These are phyloP conservation scores for Serilophus lunatus DNA, from an alignment of 2,113 vertebrate species.

Conservation along the genomic window DNA sequence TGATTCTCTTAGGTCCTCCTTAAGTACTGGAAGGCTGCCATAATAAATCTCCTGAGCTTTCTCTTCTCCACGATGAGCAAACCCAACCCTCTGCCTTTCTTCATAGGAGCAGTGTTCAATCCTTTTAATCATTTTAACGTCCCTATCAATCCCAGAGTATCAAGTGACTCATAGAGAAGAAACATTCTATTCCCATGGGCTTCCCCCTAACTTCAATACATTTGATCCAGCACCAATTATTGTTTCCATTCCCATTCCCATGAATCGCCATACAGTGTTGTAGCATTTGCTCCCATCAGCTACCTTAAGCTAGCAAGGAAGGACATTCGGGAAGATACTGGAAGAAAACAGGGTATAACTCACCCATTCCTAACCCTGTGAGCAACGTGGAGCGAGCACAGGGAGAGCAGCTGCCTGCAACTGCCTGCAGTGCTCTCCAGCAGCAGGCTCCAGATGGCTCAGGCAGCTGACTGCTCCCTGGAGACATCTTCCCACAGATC, in stretches of 20 bases:
- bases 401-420: neutral
- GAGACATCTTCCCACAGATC: neutral
- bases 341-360: neutral
- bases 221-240: neutral
- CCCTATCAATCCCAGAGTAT: neutral
- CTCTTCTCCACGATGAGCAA: neutral
- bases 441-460: neutral
- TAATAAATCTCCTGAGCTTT: neutral
- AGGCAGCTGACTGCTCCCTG: neutral
- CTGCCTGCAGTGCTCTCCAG: neutral
- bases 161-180: neutral
- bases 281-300: neutral
- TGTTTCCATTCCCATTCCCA: neutral
- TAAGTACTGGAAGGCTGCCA: neutral
- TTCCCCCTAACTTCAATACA: neutral
- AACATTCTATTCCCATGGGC: neutral
- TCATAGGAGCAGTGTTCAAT: neutral
- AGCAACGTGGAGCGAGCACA: fast-evolving
- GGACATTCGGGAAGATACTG: neutral
- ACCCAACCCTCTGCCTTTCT: neutral
- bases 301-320: neutral
- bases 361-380: neutral
- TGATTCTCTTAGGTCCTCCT: neutral
- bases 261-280: fast-evolving
- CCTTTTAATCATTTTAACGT: neutral